These are phyloP conservation scores for Lithophane semibrunnea DNA, from an alignment of 2,888 invertebrate species.

Conservation along the genomic window DNA sequence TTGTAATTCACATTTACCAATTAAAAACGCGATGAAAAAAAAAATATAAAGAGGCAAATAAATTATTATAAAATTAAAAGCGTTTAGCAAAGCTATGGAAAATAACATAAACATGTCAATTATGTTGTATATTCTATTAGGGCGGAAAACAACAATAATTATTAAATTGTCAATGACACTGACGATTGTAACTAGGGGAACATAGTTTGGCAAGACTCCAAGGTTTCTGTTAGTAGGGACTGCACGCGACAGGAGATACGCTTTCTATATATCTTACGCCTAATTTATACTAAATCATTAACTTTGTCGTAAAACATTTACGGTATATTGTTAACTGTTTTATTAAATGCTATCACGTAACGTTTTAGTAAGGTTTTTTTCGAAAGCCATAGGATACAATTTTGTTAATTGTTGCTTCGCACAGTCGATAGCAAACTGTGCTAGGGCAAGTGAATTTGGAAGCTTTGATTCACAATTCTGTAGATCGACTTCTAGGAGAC, in stretches of 20 bases:
- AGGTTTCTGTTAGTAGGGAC: constrained; percentile 60
- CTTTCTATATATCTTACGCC: constrained; percentile 38
- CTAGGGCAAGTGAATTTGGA: not conserved
- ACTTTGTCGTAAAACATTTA: constrained; percentile 12
- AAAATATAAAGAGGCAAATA: not conserved
- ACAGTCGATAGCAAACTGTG: not conserved
- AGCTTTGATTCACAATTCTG: not conserved
- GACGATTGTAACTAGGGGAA: constrained; percentile 60
- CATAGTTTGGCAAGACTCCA: constrained; percentile 74
- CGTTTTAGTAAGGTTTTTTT: not conserved
- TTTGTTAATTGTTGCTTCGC: not conserved
- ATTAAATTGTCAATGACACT: constrained; percentile 67
- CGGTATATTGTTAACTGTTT: constrained; percentile 23
- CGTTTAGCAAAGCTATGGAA: not conserved
- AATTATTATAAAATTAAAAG: not conserved
- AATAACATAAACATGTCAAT: not conserved
- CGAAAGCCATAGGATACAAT: not conserved
- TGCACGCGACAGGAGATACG: constrained; percentile 47
- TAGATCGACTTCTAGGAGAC: not conserved
- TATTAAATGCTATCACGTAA: constrained; percentile 3
- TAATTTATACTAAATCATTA: constrained; percentile 44
- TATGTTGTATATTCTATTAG: not conserved
- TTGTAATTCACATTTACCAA: not conserved
- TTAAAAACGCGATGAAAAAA: not conserved
- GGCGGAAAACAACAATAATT: constrained; percentile 12